These are phyloP conservation scores for Loxodonta africana DNA, from an alignment of 2,113 vertebrate genomes.

Conservation along the genomic window DNA sequence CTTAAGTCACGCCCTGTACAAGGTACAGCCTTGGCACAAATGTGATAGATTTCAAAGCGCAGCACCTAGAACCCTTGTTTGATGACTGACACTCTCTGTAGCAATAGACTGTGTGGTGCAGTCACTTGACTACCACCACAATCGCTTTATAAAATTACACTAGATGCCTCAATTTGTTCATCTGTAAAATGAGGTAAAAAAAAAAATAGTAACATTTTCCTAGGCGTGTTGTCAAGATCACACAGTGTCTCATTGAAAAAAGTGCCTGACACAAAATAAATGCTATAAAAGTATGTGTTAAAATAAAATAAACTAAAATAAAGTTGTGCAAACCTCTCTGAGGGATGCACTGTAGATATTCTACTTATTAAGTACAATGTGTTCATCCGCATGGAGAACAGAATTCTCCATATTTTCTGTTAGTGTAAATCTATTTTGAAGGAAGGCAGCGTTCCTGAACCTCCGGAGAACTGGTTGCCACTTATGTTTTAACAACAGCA, in stretches of 20 bases:
- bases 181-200: not conserved
- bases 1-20: not conserved
- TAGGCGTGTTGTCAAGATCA: not conserved
- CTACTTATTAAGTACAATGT: not conserved
- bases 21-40: not conserved
- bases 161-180: not conserved
- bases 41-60: not conserved
- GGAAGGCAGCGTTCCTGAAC: not conserved
- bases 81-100: not conserved
- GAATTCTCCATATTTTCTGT: not conserved
- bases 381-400: not conserved
- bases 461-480: not conserved
- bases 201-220: not conserved
- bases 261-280: not conserved
- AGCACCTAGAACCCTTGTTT: not conserved
- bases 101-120: not conserved
- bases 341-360: not conserved
- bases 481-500: not conserved
- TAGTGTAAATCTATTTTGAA: constrained; percentile 9
- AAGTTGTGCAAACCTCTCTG: not conserved
- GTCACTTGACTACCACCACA: not conserved
- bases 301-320: not conserved
- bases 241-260: not conserved
- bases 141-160: not conserved
- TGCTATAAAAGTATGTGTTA: not conserved